A percentile compares a stretch with the other conserved stretches of the same genome.
phyloP scores from a whole-genome alignment of 2,888 invertebrate species.

The Eumacrocentrus americanus region DNA sequence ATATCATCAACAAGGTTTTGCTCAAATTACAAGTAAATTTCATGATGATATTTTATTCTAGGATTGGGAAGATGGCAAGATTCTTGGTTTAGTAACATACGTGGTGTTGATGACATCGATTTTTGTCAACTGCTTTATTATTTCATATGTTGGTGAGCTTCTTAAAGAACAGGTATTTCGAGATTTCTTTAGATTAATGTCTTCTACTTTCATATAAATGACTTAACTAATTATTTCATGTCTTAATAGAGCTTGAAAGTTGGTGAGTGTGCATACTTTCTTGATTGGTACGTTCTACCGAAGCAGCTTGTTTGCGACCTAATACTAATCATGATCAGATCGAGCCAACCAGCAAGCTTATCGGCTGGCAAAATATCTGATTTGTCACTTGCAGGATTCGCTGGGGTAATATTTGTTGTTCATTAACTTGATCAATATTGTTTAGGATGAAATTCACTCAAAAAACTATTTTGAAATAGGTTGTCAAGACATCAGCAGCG shows the following conservation, averaged over 20 bases:
- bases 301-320: conserved; percentile 38
- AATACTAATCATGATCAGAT: conserved; percentile 44
- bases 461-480: conserved; percentile 35
- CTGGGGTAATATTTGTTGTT: conserved; percentile 42
- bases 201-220: neutral
- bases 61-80: conserved; percentile 47
- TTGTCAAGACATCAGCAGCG: conserved; percentile 50
- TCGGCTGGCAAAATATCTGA: conserved; percentile 53
- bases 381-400: conserved; percentile 49
- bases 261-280: conserved; percentile 40
- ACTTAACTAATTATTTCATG: neutral
- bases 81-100: conserved; percentile 46
- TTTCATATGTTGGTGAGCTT: conserved; percentile 50
- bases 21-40: neutral
- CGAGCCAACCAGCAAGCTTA: conserved; percentile 46
- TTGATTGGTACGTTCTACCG: conserved; percentile 48
- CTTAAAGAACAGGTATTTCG: conserved; percentile 45
- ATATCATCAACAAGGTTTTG: too few species aligned
- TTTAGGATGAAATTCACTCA: neutral
- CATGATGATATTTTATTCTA: conserved; percentile 27
- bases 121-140: conserved; percentile 49
- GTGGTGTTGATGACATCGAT: conserved; percentile 47
- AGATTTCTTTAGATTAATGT: neutral
- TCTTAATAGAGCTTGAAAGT: conserved; percentile 40
- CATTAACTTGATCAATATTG: neutral